Percentiles rank a stretch among this genome's conserved stretches.
phyloP scores from a whole-genome alignment of 1,140 invertebrate species.

The Mya arenaria region DNA sequence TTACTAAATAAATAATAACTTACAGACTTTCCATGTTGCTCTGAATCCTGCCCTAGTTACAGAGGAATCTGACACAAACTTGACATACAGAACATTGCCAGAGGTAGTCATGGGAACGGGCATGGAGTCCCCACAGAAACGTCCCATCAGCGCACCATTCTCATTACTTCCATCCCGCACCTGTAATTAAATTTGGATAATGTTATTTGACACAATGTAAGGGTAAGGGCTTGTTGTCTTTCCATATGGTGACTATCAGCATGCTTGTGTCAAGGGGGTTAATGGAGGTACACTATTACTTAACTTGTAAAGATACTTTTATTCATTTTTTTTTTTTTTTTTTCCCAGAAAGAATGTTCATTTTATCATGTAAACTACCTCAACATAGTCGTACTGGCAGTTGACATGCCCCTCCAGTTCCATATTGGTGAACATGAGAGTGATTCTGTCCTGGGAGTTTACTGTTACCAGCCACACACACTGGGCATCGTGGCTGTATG shows the following conservation, averaged over 20 bases:
- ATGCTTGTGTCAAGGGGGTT: too few relatives aligned
- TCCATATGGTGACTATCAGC: too few relatives aligned
- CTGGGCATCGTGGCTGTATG: conserved; percentile 72
- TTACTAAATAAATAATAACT: conserved; percentile 58
- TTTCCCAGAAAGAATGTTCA: too few relatives aligned
- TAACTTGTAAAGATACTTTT: too few relatives aligned
- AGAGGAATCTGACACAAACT: conserved; percentile 77
- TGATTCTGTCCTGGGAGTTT: conserved; percentile 85
- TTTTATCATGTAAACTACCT: too few relatives aligned
- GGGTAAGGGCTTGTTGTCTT: too few relatives aligned
- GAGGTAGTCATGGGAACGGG: conserved; percentile 94
- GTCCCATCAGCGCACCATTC: conserved; percentile 83
- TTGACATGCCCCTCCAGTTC: conserved; percentile 75
- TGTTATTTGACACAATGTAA: too few relatives aligned
- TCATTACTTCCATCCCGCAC: conserved; percentile 88
- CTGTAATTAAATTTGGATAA: too few relatives aligned
- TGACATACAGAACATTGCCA: conserved; percentile 83
- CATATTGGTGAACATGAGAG: conserved; percentile 86
- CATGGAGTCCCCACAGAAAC: conserved; percentile 90
- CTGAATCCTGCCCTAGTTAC: conserved; percentile 69
- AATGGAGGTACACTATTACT: too few relatives aligned
- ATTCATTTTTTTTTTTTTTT: too few relatives aligned
- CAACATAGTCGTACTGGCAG: conserved; percentile 79
- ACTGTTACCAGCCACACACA: conserved; percentile 80
- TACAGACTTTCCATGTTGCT: conserved; percentile 83